These are phyloP conservation scores for Onychomys leucogaster DNA, from an alignment of 2,797 vertebrate species.

Conservation along the genomic window DNA sequence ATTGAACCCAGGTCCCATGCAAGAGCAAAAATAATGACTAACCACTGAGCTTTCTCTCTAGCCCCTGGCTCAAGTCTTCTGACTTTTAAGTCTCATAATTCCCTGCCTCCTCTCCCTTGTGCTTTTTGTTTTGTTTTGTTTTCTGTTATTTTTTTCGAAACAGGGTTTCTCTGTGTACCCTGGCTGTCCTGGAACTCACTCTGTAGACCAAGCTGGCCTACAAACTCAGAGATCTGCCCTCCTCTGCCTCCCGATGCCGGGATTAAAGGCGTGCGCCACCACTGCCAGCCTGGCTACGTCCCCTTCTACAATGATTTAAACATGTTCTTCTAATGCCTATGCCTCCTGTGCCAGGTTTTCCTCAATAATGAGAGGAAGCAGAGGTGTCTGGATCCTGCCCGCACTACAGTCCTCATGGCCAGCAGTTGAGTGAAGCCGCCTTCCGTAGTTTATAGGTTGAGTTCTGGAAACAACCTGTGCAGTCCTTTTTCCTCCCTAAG, in stretches of 20 bases:
- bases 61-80: not conserved
- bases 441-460: slow-evolving; percentile 23
- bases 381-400: not conserved
- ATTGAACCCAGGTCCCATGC: not conserved
- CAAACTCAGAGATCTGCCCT: not conserved
- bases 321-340: not conserved
- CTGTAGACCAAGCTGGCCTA: not conserved
- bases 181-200: not conserved
- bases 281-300: not conserved
- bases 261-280: not conserved
- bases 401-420: not conserved
- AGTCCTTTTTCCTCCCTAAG: not conserved
- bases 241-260: not conserved
- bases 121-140: not conserved
- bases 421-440: not conserved
- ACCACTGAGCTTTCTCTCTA: not conserved
- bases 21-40: not conserved
- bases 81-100: not conserved
- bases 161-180: too few species aligned
- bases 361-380: not conserved
- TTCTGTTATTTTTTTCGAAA: too few species aligned
- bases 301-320: not conserved
- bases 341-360: not conserved
- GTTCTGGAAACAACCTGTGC: not conserved
- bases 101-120: not conserved